Conservation (phyloP, 2,113 vertebrate genomes). For the Takifugu flavidus region DNA sequence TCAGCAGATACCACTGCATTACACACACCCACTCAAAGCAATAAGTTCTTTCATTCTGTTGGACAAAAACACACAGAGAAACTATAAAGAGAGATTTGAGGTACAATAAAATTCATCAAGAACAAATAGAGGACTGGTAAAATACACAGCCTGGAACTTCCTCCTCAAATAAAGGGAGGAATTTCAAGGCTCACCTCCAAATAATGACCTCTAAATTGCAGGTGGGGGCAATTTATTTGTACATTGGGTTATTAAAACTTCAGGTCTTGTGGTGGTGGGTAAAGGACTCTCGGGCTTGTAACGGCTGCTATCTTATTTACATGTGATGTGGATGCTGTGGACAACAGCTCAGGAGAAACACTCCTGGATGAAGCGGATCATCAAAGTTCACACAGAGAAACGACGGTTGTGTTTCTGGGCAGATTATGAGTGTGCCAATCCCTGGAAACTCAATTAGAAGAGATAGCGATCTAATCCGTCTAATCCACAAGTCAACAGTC, state of each 20-base stretch:
- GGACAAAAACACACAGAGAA: neutral
- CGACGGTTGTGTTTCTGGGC: constrained; percentile 18
- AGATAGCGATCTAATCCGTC: constrained; percentile 36
- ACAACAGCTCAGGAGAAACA: too few species aligned
- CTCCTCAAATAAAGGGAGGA: too few species aligned
- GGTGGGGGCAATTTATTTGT: too few species aligned
- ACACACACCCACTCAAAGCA: constrained; percentile 43
- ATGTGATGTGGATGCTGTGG: too few species aligned
- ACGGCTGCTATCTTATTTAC: too few species aligned
- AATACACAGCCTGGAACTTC: too few species aligned
- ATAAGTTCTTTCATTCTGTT: constrained; percentile 22
- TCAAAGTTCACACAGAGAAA: constrained; percentile 13
- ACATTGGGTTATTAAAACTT: too few species aligned
- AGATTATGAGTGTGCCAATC: constrained; percentile 21
- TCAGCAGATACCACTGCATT: constrained; percentile 28
- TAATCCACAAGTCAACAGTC: constrained; percentile 18
- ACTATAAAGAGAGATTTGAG: constrained; percentile 25
- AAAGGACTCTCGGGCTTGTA: too few species aligned
- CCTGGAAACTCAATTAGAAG: constrained; percentile 32
- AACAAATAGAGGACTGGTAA: too few species aligned
- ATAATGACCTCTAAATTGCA: too few species aligned
- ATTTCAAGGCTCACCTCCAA: too few species aligned
- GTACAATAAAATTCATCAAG: constrained; percentile 27
- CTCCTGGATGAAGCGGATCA: constrained; percentile 14
- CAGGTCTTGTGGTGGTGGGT: too few species aligned